Evolutionary conservation across 2,888 invertebrate species (phyloP).

Genomic region (Epirrhoe tristata): DNA sequence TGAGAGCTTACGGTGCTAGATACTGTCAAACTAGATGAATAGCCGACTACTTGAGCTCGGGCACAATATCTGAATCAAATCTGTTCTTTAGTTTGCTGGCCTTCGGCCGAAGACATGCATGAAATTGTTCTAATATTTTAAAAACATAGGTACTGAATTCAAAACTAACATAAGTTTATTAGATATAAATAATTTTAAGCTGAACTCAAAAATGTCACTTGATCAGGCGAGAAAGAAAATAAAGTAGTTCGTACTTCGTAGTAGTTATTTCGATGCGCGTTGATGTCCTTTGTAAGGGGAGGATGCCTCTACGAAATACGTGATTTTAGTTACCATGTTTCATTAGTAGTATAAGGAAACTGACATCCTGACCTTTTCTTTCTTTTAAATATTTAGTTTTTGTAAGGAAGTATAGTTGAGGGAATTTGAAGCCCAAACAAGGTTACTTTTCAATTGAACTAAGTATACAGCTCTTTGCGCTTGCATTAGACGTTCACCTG

Average conservation of each 20-base stretch:
- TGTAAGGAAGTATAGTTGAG: too few species aligned
- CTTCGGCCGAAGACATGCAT: slow-evolving; percentile 27
- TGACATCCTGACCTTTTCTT: too few species aligned
- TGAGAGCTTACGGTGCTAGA: slow-evolving; percentile 56
- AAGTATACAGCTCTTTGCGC: background rate
- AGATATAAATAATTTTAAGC: too few species aligned
- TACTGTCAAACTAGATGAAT: slow-evolving; percentile 68
- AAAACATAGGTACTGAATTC: slow-evolving; percentile 25
- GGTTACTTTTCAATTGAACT: background rate
- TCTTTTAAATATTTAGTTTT: too few species aligned
- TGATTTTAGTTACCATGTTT: too few species aligned
- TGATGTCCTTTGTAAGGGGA: slow-evolving; percentile 20
- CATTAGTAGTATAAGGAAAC: too few species aligned
- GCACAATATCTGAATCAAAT: background rate
- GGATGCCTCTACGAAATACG: background rate
- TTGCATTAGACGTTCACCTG: slow-evolving; percentile 57
- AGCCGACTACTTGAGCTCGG: slow-evolving; percentile 8
- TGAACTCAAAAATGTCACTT: too few species aligned
- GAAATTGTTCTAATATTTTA: slow-evolving; percentile 20
- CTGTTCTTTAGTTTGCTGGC: slow-evolving; percentile 21
- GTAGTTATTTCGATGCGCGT: slow-evolving; percentile 22
- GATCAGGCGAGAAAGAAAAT: too few species aligned
- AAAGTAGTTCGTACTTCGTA: slow-evolving; percentile 4
- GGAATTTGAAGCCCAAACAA: background rate
- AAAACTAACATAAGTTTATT: too few species aligned